Conservation (phyloP, 2,797 vertebrate genomes). For the Pangasius larnaudii region DNA sequence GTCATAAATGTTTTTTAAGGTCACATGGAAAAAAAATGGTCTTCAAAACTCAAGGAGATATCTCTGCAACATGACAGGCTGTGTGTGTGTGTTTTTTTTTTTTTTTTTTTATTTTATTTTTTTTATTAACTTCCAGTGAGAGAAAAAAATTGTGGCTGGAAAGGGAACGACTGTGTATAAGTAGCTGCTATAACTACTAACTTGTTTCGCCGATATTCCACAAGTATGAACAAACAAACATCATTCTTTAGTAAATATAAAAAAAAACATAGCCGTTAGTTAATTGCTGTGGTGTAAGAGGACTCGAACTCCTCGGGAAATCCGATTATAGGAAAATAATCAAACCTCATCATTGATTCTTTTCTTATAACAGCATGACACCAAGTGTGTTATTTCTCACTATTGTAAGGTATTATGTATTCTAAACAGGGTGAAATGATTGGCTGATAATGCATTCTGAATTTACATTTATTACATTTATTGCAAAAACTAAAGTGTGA, state of each 20-base stretch:
- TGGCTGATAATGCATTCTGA: background rate
- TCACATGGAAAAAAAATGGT: background rate
- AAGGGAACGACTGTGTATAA: background rate
- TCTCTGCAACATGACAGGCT: background rate
- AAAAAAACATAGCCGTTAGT: background rate
- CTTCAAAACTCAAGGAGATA: background rate
- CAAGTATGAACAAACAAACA: background rate
- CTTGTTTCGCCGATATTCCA: background rate
- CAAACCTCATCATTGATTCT: background rate
- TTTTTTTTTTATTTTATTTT: background rate
- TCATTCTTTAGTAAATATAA: no score
- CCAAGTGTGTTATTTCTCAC: background rate
- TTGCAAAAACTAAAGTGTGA: background rate
- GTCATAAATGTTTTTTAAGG: background rate
- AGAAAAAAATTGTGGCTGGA: background rate
- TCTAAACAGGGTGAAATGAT: background rate
- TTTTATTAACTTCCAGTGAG: background rate
- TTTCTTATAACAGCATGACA: background rate
- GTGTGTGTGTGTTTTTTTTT: background rate
- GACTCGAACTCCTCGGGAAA: background rate
- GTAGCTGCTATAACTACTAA: background rate
- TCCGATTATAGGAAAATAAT: background rate
- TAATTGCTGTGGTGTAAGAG: background rate
- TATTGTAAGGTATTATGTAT: background rate
- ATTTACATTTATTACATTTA: background rate